Base-by-base conservation (phyloP, 2,888 invertebrate genomes). In the Lasioglossum oenotherae region DNA sequence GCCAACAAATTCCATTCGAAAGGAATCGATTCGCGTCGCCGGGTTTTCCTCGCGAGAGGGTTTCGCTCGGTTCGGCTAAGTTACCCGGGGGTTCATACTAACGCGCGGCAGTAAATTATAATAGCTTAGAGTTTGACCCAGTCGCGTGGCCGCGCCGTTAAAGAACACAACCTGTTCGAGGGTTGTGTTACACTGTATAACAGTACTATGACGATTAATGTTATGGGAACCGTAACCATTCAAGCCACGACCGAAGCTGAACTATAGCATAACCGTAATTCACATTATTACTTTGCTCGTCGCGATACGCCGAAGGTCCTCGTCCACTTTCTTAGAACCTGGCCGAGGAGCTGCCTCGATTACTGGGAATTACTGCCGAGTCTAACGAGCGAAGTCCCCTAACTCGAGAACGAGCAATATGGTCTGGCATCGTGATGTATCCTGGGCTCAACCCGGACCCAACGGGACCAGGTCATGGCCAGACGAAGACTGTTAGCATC, bases 1-100 rank as follows among this genome's bases (percentile, higher is more conserved):
- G 67, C 67, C 67, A 69, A 35, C 35, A 35, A 69, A 69, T 69
- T 69, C 35, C 67, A 69, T 69, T 69, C 35, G 67, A 69, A n/a
- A 53, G 53, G 10, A 35, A 69, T 69, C 69, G 69, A 69, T 69
- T 69, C 35, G n/a, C 12, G 38, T n/a, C 35, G 69, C 4, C 0
- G 69, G 10, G 69, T 38, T 60, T 23, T 23, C 38, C 19, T 69
- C 10, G 35, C 67, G 2, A 6, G 49, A 53, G 23, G 49, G 49
- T 53, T 23, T 53, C 53, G 23, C 53, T 53, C 1, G 53, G 2
- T 53, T 53, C 4, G 38, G 23, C 69, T 38, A 69, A 69, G 38
- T 69, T 69, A 38, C 38, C 23, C 23, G 14, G 23, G 5, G 69
- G 53, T 53, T 38, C 27, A 4, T 16, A 2, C 64, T 31, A 31